A percentile compares a stretch with the other conserved stretches of the same genome.
These are phyloP conservation scores for Pangasius mekongensis DNA, from an alignment of 2,797 vertebrate species.

Conservation along the genomic window DNA sequence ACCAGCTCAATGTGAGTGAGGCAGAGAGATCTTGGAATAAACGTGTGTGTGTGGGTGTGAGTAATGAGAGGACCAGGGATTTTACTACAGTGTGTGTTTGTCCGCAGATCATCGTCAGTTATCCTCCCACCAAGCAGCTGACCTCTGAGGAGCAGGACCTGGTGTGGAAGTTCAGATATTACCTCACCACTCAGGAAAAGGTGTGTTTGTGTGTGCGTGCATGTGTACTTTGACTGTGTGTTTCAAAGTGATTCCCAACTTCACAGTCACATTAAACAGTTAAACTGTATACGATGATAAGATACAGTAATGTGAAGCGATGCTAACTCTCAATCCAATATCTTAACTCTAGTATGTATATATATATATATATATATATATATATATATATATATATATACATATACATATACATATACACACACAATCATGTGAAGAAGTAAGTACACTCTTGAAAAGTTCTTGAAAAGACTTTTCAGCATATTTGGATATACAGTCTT, in stretches of 20 bases:
- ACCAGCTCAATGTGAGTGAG: constrained; percentile 92
- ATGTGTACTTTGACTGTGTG: not conserved
- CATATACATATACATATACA: not conserved
- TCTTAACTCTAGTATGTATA: not conserved
- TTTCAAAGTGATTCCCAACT: not conserved
- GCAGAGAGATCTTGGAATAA: not conserved
- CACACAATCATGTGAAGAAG: not conserved
- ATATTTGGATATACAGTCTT: not conserved
- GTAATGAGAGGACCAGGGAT: not conserved
- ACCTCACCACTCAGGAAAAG: constrained; percentile 98
- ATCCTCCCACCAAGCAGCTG: constrained; percentile 95
- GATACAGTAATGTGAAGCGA: not conserved
- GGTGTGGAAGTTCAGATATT: constrained; percentile 99
- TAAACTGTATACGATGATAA: not conserved
- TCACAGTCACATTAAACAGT: not conserved
- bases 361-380: no score
- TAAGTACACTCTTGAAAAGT: not conserved
- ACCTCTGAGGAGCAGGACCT: constrained; percentile 97
- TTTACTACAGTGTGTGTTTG: constrained; percentile 16
- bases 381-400: no score
- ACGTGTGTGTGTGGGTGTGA: constrained; percentile 20
- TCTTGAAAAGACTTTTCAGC: not conserved
- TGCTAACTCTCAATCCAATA: not conserved
- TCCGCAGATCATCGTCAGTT: constrained; percentile 93
- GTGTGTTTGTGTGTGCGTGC: constrained; percentile 65